Evolutionary conservation across 2,113 vertebrate species (phyloP).

Genomic region (Nyctibius bracteatus): DNA sequence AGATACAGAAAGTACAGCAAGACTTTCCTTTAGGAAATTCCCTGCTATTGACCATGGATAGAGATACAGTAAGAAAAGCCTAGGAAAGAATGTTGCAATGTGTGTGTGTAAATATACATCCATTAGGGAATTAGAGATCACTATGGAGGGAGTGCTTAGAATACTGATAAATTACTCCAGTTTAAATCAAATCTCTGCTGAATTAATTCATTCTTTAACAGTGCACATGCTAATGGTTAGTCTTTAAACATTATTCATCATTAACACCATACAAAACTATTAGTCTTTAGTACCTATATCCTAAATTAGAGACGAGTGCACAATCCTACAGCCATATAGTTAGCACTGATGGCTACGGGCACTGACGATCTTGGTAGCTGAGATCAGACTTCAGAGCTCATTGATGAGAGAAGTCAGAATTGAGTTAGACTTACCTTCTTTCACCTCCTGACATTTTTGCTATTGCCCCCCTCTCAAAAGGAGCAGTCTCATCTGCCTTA

Average conservation of each 20-base stretch:
- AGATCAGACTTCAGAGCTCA: not conserved
- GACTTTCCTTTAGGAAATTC: not conserved
- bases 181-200: not conserved
- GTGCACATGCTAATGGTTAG: not conserved
- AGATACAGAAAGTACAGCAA: not conserved
- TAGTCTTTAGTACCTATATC: not conserved
- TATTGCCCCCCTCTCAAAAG: not conserved
- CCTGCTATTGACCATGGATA: not conserved
- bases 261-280: not conserved
- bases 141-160: not conserved
- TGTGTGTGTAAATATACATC: not conserved
- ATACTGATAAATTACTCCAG: not conserved
- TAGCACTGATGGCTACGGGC: not conserved
- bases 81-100: not conserved
- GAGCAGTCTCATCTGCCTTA: not conserved
- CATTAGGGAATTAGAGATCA: not conserved
- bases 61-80: not conserved
- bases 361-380: rapidly evolving
- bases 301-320: not conserved
- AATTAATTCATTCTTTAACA: not conserved
- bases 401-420: not conserved
- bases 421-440: not conserved
- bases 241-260: not conserved
- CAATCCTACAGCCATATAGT: not conserved
- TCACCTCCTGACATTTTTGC: not conserved